phyloP scores from a whole-genome alignment of 2,888 invertebrate genomes.

The Diarsia brunnea region DNA sequence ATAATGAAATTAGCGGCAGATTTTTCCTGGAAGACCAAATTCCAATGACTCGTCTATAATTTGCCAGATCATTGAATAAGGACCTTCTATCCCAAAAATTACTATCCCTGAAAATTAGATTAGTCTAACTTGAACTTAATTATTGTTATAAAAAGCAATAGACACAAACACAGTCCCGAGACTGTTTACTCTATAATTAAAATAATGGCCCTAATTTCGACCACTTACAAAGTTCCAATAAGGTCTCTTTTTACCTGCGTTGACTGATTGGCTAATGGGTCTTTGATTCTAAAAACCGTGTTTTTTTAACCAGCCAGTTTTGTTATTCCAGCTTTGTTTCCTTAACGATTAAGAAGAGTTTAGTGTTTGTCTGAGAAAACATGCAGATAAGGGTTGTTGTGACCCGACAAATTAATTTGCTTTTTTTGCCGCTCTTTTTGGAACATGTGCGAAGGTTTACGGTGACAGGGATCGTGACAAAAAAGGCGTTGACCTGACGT shows the following conservation, averaged over 20 bases:
- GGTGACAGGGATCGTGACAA: constrained; percentile 45
- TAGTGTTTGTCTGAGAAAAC: constrained; percentile 80
- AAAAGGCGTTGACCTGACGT: constrained; percentile 47
- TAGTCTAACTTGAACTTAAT: constrained; percentile 50
- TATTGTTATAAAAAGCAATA: constrained; percentile 54
- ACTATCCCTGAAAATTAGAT: constrained; percentile 48
- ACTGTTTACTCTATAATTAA: constrained; percentile 88
- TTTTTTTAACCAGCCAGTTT: constrained; percentile 57
- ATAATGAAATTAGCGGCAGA: neutral
- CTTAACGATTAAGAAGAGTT: constrained; percentile 81
- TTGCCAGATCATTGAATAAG: constrained; percentile 20
- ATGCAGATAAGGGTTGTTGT: constrained; percentile 73
- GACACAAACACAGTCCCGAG: constrained; percentile 75
- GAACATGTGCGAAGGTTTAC: constrained; percentile 52
- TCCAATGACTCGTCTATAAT: constrained; percentile 21
- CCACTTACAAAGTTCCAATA: constrained; percentile 83
- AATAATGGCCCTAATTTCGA: constrained; percentile 86
- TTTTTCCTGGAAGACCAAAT: constrained; percentile 11
- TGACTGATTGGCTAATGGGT: constrained; percentile 84
- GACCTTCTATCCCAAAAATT: constrained; percentile 21
- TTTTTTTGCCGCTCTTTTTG: constrained; percentile 42
- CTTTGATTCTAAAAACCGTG: constrained; percentile 66
- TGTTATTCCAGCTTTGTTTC: constrained; percentile 76
- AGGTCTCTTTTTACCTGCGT: constrained; percentile 81
- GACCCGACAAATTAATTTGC: constrained; percentile 75